Evolutionary conservation across 2,797 vertebrate species (phyloP).

Genomic region (Furcifer pardalis): DNA sequence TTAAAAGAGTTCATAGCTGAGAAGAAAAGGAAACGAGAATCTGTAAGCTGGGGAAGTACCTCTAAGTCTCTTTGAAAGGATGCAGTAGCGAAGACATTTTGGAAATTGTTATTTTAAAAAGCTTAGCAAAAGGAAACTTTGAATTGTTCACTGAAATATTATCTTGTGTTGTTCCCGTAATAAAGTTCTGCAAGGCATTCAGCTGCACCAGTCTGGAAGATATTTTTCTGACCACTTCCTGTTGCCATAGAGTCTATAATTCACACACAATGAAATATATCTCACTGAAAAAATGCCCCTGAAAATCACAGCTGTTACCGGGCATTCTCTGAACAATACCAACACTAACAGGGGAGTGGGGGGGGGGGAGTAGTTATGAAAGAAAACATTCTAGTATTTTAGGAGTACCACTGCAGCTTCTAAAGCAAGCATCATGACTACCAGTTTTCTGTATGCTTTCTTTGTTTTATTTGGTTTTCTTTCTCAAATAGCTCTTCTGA

Average conservation of each 20-base stretch:
- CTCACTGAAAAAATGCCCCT: neutral
- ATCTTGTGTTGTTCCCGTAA: neutral
- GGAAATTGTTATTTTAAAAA: neutral
- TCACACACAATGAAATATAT: neutral
- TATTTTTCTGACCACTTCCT: slow-evolving; percentile 8
- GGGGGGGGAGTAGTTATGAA: fast-evolving
- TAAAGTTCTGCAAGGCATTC: neutral
- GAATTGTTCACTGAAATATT: neutral
- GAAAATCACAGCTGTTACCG: too few relatives aligned
- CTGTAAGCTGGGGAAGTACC: neutral
- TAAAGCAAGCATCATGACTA: neutral
- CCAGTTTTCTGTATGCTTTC: neutral
- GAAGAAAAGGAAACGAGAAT: neutral
- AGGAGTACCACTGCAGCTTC: neutral
- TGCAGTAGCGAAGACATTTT: too few relatives aligned
- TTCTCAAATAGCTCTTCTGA: neutral
- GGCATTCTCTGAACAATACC: neutral
- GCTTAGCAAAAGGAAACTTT: neutral
- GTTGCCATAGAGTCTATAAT: neutral
- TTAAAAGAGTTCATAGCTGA: neutral
- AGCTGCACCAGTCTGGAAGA: neutral
- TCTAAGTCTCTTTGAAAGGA: neutral
- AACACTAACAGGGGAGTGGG: neutral
- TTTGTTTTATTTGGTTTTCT: neutral
- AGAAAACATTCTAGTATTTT: neutral